Percentiles rank a stretch among this genome's conserved stretches.
Evolutionary conservation across 2,888 invertebrate genomes (phyloP).

Genomic region (Shargacucullia verbasci): DNA sequence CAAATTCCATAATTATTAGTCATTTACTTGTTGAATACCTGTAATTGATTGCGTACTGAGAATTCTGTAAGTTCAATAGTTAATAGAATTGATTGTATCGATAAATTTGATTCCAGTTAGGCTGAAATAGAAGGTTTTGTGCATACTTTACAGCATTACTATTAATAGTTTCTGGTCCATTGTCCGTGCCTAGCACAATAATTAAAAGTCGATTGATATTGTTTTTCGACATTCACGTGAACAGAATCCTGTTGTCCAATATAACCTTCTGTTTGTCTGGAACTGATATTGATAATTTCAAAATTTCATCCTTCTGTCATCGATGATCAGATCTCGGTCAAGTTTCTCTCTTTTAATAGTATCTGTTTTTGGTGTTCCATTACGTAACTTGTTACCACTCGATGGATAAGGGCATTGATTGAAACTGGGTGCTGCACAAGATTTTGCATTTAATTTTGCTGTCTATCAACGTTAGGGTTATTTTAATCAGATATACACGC

Average conservation of each 20-base stretch:
- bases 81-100: not conserved
- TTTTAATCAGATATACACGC: too few species aligned
- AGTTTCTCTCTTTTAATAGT: constrained; percentile 11
- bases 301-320: constrained; percentile 19
- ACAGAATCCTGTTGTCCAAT: not conserved
- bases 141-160: not conserved
- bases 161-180: not conserved
- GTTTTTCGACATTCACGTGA: not conserved
- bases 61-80: constrained; percentile 14
- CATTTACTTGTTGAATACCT: constrained; percentile 35
- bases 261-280: not conserved
- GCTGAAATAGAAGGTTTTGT: constrained; percentile 1
- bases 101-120: constrained; percentile 5
- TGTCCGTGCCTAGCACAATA: not conserved
- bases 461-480: too few species aligned
- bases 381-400: constrained; percentile 1
- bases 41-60: constrained; percentile 30
- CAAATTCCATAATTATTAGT: constrained; percentile 57
- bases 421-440: too few species aligned
- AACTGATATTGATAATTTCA: constrained; percentile 2
- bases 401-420: too few species aligned
- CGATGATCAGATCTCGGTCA: constrained; percentile 16
- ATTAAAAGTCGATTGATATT: not conserved
- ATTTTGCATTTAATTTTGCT: too few species aligned
- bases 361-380: constrained; percentile 5